These are phyloP conservation scores for Odontothrips loti DNA, from an alignment of 2,888 invertebrate genomes.

Conservation along the genomic window DNA sequence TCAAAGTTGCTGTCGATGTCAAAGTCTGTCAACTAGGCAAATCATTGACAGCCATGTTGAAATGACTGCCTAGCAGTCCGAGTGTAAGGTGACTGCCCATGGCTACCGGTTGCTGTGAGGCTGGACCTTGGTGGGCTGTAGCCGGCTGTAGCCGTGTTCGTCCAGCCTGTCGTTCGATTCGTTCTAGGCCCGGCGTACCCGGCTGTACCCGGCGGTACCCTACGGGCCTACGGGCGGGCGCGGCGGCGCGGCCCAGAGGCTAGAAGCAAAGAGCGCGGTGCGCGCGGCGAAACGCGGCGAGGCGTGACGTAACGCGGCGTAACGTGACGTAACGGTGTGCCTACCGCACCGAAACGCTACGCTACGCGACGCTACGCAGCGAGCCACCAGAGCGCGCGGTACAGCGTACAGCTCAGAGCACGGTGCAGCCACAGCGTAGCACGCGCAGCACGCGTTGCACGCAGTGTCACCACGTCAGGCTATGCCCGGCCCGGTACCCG, in stretches of 20 bases:
- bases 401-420: no score
- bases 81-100: no score
- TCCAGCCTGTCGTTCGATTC: not conserved
- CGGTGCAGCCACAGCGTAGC: no score
- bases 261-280: not conserved
- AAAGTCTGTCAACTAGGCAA: no score
- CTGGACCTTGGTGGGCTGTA: not conserved
- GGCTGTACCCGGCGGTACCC: not conserved
- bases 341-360: not conserved
- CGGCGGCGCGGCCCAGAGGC: not conserved
- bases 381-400: not conserved
- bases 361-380: not conserved
- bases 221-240: not conserved
- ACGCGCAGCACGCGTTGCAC: not conserved
- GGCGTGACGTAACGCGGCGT: constrained; percentile 15
- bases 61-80: no score
- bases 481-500: no score
- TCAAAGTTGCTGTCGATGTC: no score
- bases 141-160: not conserved
- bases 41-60: no score
- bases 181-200: not conserved
- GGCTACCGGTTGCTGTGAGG: no score
- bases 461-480: not conserved
- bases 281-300: not conserved
- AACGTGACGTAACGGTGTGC: constrained; percentile 12